Conservation (phyloP, 2,797 vertebrate genomes). For the Adrianichthys oophorus region DNA sequence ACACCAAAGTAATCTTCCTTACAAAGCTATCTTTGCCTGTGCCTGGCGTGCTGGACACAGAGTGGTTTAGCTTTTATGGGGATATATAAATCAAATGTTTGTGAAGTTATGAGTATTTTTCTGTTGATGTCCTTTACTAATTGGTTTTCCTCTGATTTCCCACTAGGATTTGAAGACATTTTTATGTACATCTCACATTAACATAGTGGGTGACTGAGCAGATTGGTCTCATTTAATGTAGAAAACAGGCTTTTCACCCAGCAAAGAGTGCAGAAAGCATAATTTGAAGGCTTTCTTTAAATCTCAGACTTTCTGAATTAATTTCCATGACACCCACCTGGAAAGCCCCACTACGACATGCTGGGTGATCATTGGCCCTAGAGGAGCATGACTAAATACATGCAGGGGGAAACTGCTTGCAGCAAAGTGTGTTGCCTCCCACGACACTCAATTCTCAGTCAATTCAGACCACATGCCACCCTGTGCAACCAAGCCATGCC, state of each 20-base stretch:
- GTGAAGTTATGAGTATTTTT: conserved; percentile 5
- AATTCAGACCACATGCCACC: conserved; percentile 65
- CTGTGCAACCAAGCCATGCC: conserved; percentile 58
- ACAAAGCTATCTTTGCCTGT: background rate
- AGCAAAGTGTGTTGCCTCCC: conserved; percentile 51
- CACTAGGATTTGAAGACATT: conserved; percentile 24
- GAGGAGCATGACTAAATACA: conserved; percentile 40
- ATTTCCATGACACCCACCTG: conserved; percentile 14
- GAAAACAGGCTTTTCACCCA: background rate
- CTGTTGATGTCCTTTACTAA: conserved; percentile 23
- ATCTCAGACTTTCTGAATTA: conserved; percentile 15
- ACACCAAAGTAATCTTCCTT: conserved; percentile 2
- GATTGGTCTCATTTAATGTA: conserved; percentile 27
- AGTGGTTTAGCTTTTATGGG: conserved; percentile 6
- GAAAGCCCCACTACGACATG: conserved; percentile 20
- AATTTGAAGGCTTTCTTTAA: conserved; percentile 17
- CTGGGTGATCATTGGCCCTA: conserved; percentile 52
- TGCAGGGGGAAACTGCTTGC: conserved; percentile 24
- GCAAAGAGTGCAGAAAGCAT: background rate
- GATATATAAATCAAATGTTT: background rate
- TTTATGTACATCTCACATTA: conserved; percentile 19
- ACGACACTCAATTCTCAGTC: conserved; percentile 47
- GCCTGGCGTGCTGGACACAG: background rate
- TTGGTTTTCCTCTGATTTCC: conserved; percentile 32
- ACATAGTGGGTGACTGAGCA: conserved; percentile 16